These are phyloP conservation scores for Amia ocellicauda DNA, from an alignment of 2,113 vertebrate species.

Conservation along the genomic window DNA sequence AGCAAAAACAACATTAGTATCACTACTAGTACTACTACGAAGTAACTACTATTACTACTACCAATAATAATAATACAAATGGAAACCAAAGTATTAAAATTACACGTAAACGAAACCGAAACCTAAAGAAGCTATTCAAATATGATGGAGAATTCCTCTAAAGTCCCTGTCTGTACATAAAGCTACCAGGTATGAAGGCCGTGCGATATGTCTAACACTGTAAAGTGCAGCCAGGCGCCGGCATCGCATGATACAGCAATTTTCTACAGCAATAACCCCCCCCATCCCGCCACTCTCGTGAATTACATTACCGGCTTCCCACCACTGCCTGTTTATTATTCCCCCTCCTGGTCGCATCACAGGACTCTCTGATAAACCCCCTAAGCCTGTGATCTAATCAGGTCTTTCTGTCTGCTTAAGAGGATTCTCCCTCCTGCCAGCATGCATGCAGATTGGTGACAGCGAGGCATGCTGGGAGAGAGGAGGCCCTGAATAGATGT, in stretches of 20 bases:
- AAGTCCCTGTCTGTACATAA: too few relatives aligned
- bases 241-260: neutral
- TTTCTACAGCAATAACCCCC: neutral
- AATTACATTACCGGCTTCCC: neutral
- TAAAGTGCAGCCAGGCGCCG: neutral
- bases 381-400: conserved; percentile 38
- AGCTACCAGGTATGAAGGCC: too few relatives aligned
- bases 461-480: conserved; percentile 30
- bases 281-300: too few relatives aligned
- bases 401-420: conserved; percentile 34
- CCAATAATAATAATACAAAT: too few relatives aligned
- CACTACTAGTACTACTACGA: too few relatives aligned
- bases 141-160: too few relatives aligned
- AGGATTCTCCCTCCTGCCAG: conserved; percentile 31
- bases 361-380: conserved; percentile 5
- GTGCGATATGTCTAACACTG: too few relatives aligned
- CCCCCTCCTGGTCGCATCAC: conserved; percentile 5
- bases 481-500: conserved; percentile 34
- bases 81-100: too few relatives aligned
- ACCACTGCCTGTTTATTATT: neutral
- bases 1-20: too few relatives aligned
- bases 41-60: too few relatives aligned
- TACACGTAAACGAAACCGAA: too few relatives aligned
- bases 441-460: conserved; percentile 21
- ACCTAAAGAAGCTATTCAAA: too few relatives aligned